Base-by-base conservation (phyloP, 2,113 vertebrate species). In the Micronycteris hirsuta region DNA sequence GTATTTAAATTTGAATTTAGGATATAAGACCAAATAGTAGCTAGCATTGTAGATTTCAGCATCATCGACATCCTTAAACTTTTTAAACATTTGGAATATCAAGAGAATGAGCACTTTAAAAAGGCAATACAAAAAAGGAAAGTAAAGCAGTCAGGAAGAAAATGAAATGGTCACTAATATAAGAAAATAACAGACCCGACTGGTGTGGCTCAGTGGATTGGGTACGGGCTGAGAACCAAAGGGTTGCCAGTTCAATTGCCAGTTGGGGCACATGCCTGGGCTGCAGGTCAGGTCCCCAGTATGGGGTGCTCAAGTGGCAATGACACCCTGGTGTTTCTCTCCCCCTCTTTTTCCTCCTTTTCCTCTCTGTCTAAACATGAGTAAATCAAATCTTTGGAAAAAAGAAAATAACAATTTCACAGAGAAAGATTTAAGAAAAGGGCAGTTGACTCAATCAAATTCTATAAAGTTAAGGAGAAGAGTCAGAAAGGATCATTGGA, bases 61-160 rank as follows among this genome's bases (percentile, higher is more conserved):
- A 31, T 82, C 33, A 54, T 91, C 73, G 91, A 41, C 7, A 47
- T 71, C 26, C 33, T 17, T 67, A 84, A 43, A 13, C 33, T 28
- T 84, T 88, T 93, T 87, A 58, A 94, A 95, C 88, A 12, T 41
- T 91, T 94, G 19, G 38, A 91, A 73, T 33, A 71, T 24, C 45
- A 36, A 87, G 45, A 36, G 33, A 96, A 91, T 88, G n/a, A 78
- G n/a, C 95, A 83, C 1, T 36, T 95, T 67, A 65, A 54, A 84
- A 78, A 26, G 14, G 19, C 26, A 49, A 22, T 74, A 33, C 36
- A 52, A 54, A 90, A 76, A 90, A 81, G 2, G 56, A 93, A 91
- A 88, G 47, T 2, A 95, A 90, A 86, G 11, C n/a, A 76, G 63
- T 86, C 28, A 41, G 88, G 22, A 43, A 76, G 43, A 52, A 93